phyloP scores from a whole-genome alignment of 2,113 vertebrate genomes.

The Pyxicephalus adspersus region DNA sequence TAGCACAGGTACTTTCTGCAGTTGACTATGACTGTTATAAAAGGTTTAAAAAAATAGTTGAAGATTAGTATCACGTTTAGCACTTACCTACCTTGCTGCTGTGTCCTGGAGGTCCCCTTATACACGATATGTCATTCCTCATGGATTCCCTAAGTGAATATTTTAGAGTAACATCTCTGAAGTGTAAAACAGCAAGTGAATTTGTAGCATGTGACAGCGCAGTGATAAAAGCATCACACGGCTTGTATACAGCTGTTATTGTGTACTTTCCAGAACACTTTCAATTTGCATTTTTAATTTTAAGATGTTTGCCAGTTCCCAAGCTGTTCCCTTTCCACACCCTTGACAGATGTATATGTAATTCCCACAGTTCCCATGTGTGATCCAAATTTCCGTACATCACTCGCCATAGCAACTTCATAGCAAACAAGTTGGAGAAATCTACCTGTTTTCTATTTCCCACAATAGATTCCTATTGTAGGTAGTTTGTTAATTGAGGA shows the following conservation, averaged over 20 bases:
- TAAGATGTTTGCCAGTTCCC: constrained; percentile 37
- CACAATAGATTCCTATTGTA: neutral
- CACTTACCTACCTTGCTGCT: constrained; percentile 10
- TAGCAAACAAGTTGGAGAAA: neutral
- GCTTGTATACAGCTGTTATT: constrained; percentile 47
- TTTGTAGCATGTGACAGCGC: constrained; percentile 25
- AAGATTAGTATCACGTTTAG: too few species aligned
- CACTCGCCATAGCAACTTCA: neutral
- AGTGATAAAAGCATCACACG: constrained; percentile 4
- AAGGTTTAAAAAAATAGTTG: too few species aligned
- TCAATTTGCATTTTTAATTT: constrained; percentile 34
- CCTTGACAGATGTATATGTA: constrained; percentile 36
- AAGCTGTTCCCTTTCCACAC: constrained; percentile 38
- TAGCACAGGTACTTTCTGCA: too few species aligned
- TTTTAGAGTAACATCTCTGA: neutral
- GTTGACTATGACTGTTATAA: too few species aligned
- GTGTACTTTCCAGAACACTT: constrained; percentile 11
- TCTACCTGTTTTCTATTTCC: neutral
- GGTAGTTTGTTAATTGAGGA: neutral
- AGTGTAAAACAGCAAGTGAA: neutral
- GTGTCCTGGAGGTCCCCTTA: neutral
- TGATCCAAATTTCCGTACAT: constrained; percentile 11
- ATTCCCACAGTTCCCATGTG: constrained; percentile 18
- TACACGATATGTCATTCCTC: neutral
- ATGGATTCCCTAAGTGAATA: neutral